Evolutionary conservation across 2,797 vertebrate species (phyloP).

Genomic region (Epinephelus malabaricus): DNA sequence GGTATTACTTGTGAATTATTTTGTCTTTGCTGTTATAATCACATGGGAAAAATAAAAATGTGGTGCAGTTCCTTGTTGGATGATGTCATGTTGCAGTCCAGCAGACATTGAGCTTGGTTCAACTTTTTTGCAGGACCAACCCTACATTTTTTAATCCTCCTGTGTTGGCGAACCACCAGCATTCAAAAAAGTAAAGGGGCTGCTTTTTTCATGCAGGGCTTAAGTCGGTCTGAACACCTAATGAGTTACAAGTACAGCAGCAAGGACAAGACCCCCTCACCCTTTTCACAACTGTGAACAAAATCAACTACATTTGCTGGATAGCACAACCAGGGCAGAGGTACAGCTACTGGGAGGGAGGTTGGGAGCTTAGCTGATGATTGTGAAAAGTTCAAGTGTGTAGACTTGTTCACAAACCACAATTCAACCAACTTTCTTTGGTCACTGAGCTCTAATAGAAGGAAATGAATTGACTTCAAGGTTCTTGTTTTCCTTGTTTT

Average conservation of each 20-base stretch:
- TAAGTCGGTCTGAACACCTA: neutral
- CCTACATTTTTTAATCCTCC: no score
- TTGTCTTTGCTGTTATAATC: neutral
- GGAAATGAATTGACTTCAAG: neutral
- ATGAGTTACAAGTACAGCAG: neutral
- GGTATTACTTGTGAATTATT: neutral
- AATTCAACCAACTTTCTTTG: constrained; percentile 1
- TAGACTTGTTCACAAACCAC: constrained; percentile 3
- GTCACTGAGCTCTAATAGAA: constrained; percentile 6
- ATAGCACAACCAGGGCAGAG: neutral
- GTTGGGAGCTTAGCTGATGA: neutral
- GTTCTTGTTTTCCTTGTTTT: neutral
- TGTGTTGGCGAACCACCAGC: no score
- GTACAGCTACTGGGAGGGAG: neutral
- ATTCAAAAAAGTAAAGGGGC: no score
- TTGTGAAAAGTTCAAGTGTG: constrained; percentile 12
- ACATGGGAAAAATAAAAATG: neutral
- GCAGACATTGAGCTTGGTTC: neutral
- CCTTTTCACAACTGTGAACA: neutral
- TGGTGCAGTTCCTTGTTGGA: no score
- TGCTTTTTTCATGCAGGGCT: neutral
- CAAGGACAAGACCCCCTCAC: neutral
- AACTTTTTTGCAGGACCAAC: neutral
- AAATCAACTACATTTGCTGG: neutral
- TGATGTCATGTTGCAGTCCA: neutral